Conservation (phyloP, 2,888 invertebrate species). For the Dolomedes plantarius region DNA sequence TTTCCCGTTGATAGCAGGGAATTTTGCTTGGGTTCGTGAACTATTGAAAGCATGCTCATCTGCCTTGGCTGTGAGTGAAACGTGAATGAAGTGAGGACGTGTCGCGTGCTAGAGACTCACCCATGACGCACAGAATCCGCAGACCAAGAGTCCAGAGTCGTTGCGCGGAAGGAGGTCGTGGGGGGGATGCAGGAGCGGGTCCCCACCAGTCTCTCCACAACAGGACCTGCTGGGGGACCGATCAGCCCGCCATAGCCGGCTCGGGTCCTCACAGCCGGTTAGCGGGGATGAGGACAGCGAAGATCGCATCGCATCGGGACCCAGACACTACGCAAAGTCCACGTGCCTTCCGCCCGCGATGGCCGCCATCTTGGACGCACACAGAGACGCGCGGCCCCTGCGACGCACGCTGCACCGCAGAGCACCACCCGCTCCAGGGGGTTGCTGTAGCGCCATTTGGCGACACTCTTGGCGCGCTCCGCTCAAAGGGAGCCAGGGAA, state of each 20-base stretch:
- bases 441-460: background rate
- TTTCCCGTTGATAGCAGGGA: no score
- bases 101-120: no score
- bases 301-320: slow-evolving; percentile 35
- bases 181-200: slow-evolving; percentile 6
- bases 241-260: background rate
- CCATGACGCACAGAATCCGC: slow-evolving; percentile 41
- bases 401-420: slow-evolving; percentile 9
- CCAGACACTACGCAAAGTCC: background rate
- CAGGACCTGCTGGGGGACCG: slow-evolving; percentile 50
- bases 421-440: slow-evolving; percentile 6
- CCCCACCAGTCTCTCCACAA: background rate
- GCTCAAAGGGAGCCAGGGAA: no score
- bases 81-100: no score
- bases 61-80: no score
- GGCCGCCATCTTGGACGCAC: slow-evolving; percentile 32
- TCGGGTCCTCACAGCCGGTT: slow-evolving; percentile 11
- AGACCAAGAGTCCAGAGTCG: slow-evolving; percentile 22
- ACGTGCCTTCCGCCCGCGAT: slow-evolving; percentile 19
- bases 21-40: no score
- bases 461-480: background rate
- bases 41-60: no score
- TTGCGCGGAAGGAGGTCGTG: background rate
- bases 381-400: background rate
- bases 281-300: slow-evolving; percentile 35